phyloP scores from a whole-genome alignment of 2,888 invertebrate genomes.

The Cheilosia impressa region DNA sequence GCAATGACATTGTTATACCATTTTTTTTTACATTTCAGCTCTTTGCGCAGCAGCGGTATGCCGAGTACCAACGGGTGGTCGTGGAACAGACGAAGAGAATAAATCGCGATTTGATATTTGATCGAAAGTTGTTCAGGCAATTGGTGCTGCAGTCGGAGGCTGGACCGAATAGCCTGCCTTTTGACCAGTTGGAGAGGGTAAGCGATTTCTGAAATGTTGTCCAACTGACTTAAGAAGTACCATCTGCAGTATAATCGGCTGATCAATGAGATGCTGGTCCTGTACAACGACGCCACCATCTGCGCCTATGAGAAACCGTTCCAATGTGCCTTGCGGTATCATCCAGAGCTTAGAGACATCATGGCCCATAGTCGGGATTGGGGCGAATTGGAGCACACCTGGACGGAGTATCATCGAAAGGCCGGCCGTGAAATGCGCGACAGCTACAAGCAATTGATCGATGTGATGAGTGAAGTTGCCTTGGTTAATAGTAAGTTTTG shows the following conservation, averaged over 20 bases:
- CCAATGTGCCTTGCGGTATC: conserved; percentile 91
- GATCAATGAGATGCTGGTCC: conserved; percentile 94
- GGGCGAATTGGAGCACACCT: conserved; percentile 93
- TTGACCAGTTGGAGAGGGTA: conserved; percentile 93
- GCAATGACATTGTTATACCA: conserved; percentile 30
- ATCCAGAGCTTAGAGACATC: conserved; percentile 90
- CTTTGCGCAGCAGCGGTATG: conserved; percentile 91
- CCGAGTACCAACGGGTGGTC: conserved; percentile 91
- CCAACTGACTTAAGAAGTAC: conserved; percentile 22
- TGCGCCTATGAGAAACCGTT: conserved; percentile 94
- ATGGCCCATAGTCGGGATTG: conserved; percentile 93
- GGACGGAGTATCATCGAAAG: conserved; percentile 95
- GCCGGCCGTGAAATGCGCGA: conserved; percentile 92
- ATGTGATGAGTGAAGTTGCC: conserved; percentile 92
- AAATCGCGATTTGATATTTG: conserved; percentile 87
- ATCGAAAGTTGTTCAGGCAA: conserved; percentile 89
- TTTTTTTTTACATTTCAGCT: conserved; percentile 85
- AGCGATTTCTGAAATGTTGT: conserved; percentile 77
- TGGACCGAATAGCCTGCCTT: conserved; percentile 92
- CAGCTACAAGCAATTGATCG: conserved; percentile 91
- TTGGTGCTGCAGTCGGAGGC: conserved; percentile 90
- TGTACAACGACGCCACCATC: conserved; percentile 93
- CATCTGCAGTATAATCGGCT: conserved; percentile 91
- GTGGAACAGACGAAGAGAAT: conserved; percentile 90
- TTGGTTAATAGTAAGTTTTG: conserved; percentile 89